These are phyloP conservation scores for Branchipolynoe longqiensis DNA, from an alignment of 2,888 invertebrate genomes.

Conservation along the genomic window DNA sequence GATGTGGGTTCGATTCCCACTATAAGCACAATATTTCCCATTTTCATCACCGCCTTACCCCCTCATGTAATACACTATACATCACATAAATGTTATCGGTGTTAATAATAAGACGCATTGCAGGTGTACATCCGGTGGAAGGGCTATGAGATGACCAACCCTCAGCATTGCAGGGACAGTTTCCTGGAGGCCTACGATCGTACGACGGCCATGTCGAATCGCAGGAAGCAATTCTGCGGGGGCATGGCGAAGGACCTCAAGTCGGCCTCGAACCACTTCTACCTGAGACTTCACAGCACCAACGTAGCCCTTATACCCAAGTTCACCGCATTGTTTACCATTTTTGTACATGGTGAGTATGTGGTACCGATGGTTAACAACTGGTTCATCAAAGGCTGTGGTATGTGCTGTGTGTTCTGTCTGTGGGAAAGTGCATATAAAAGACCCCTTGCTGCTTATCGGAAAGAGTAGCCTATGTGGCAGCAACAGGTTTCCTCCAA, in stretches of 20 bases:
- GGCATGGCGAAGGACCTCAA: slow-evolving; percentile 68
- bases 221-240: slow-evolving; percentile 70
- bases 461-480: no score
- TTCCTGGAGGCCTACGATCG: slow-evolving; percentile 76
- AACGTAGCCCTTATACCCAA: slow-evolving; percentile 70
- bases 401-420: not conserved
- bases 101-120: no score
- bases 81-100: no score
- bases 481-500: no score
- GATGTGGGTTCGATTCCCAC: no score
- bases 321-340: slow-evolving; percentile 68
- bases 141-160: slow-evolving; percentile 61
- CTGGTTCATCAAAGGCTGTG: not conserved
- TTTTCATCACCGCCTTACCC: no score
- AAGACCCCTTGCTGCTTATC: no score
- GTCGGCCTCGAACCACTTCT: slow-evolving; percentile 74
- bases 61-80: no score
- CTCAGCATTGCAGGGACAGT: slow-evolving; percentile 72
- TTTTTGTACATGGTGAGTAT: slow-evolving; percentile 57
- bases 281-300: slow-evolving; percentile 71
- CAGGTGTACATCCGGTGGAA: slow-evolving; percentile 63
- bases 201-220: slow-evolving; percentile 71
- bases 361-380: no score
- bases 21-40: no score
- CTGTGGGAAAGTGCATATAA: no score